These are phyloP conservation scores for Sicus ferrugineus DNA, from an alignment of 2,888 invertebrate genomes.

Conservation along the genomic window DNA sequence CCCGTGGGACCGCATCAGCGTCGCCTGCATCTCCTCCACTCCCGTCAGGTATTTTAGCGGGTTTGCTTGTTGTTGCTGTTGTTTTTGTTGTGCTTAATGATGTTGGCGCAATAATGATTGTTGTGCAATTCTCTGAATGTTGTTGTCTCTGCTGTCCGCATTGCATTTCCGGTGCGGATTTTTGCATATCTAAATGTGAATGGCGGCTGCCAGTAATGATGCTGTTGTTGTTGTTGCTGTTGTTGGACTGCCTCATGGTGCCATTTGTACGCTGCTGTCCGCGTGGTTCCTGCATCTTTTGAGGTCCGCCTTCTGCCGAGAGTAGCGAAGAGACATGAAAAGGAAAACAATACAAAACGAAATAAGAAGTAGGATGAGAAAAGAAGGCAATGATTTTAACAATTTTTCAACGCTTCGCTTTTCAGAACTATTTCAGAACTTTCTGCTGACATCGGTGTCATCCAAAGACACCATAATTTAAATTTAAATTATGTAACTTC, in stretches of 20 bases:
- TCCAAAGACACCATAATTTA: too few relatives aligned
- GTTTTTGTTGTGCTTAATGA: slow-evolving; percentile 56
- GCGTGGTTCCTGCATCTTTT: slow-evolving; percentile 43
- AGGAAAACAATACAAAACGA: too few relatives aligned
- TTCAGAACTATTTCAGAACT: too few relatives aligned
- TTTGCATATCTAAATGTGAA: slow-evolving; percentile 58
- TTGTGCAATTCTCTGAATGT: slow-evolving; percentile 52
- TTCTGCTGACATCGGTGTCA: too few relatives aligned
- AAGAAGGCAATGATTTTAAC: slow-evolving; percentile 2
- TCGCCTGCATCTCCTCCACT: slow-evolving; percentile 34
- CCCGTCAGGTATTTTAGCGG: slow-evolving; percentile 45
- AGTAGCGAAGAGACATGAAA: background rate
- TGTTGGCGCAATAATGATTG: slow-evolving; percentile 59
- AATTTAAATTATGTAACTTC: too few relatives aligned
- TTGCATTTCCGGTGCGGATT: slow-evolving; percentile 51
- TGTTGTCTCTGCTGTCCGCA: slow-evolving; percentile 39
- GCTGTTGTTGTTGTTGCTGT: slow-evolving; percentile 34
- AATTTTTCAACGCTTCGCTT: slow-evolving; percentile 28
- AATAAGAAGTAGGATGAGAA: background rate
- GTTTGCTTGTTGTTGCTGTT: slow-evolving; percentile 31
- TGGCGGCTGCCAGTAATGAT: slow-evolving; percentile 38
- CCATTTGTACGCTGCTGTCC: slow-evolving; percentile 41
- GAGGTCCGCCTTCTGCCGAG: background rate
- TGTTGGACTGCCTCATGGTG: slow-evolving; percentile 48
- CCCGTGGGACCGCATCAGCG: slow-evolving; percentile 3